Evolutionary conservation across 2,888 invertebrate genomes (phyloP).

Genomic region (Mamestra brassicae): DNA sequence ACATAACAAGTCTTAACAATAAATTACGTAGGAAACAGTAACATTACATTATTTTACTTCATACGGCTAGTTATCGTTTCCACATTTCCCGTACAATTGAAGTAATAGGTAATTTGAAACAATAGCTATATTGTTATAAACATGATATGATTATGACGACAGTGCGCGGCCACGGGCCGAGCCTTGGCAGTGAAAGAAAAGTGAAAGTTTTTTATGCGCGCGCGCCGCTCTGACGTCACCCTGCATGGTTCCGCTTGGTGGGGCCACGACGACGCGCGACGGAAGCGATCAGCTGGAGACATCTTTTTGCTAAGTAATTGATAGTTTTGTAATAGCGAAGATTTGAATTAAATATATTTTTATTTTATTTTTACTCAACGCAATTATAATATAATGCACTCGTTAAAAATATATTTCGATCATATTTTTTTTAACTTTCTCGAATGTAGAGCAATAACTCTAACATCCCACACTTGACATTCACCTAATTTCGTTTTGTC

Average conservation of each 20-base stretch:
- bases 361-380: neutral
- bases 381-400: neutral
- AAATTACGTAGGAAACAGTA: slow-evolving; percentile 45
- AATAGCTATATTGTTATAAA: slow-evolving; percentile 56
- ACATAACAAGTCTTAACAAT: slow-evolving; percentile 39
- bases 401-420: neutral
- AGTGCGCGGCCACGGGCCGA: slow-evolving; percentile 40
- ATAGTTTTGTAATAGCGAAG: slow-evolving; percentile 1
- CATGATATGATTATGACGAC: slow-evolving; percentile 50
- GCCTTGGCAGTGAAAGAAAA: slow-evolving; percentile 88
- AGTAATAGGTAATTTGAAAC: slow-evolving; percentile 49
- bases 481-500: neutral
- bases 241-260: slow-evolving; percentile 69
- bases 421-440: no score
- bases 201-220: slow-evolving; percentile 83
- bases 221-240: slow-evolving; percentile 70
- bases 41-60: slow-evolving; percentile 33
- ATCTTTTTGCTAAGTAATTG: slow-evolving; percentile 12
- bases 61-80: slow-evolving; percentile 46
- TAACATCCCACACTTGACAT: neutral
- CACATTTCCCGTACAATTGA: slow-evolving; percentile 59
- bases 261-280: slow-evolving; percentile 56
- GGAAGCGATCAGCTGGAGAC: slow-evolving; percentile 53
- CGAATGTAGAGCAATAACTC: neutral
- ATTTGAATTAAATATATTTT: neutral